Conservation (phyloP, 1,140 invertebrate genomes). For the Macrobrachium nipponense region DNA sequence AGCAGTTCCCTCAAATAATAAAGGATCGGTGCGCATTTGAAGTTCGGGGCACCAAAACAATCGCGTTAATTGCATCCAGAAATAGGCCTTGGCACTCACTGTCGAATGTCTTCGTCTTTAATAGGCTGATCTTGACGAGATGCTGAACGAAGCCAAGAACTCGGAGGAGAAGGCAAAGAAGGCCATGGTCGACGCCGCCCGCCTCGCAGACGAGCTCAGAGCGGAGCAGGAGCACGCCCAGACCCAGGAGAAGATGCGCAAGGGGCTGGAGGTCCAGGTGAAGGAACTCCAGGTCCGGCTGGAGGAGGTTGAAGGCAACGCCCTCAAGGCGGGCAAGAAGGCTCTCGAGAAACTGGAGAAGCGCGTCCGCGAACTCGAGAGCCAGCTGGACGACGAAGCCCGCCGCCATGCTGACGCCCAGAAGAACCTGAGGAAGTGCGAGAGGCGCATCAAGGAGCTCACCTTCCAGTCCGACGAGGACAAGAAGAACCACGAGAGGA, state of each 20-base stretch:
- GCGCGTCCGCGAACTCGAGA: conserved; percentile 65
- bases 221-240: conserved; percentile 53
- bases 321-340: conserved; percentile 67
- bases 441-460: conserved; percentile 58
- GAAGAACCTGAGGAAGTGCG: conserved; percentile 59
- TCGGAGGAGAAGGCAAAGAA: conserved; percentile 56
- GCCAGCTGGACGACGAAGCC: conserved; percentile 48
- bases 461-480: conserved; percentile 68
- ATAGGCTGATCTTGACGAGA: conserved; percentile 56
- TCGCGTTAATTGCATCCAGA: too few species aligned
- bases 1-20: too few species aligned
- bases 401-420: conserved; percentile 53
- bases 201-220: conserved; percentile 52
- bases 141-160: conserved; percentile 57
- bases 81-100: too few species aligned
- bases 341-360: conserved; percentile 71
- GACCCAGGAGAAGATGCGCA: conserved; percentile 55
- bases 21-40: too few species aligned
- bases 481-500: conserved; percentile 71
- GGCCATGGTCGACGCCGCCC: conserved; percentile 53
- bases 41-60: too few species aligned
- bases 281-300: conserved; percentile 73
- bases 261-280: conserved; percentile 46
- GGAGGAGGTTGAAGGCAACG: conserved; percentile 74
- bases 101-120: neutral